Conservation (phyloP, 35 echinoderm and acorn worm species). For the Ptychodera flava region DNA sequence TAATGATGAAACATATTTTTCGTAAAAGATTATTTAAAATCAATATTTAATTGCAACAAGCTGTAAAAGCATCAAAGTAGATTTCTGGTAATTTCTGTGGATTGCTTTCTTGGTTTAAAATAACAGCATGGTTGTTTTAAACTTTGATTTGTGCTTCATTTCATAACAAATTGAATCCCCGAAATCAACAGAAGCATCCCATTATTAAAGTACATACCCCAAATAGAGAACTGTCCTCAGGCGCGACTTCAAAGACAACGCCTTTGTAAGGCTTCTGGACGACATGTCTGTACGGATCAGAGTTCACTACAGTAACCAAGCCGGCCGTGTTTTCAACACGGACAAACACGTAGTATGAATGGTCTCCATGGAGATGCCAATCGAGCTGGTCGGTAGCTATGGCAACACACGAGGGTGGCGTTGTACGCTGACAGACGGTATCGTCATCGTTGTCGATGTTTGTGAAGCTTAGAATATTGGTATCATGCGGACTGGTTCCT, state of each 20-base stretch:
- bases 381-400: constrained; percentile 17
- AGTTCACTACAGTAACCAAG: constrained; percentile 13
- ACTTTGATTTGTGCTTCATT: no score
- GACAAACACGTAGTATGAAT: constrained; percentile 38
- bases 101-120: no score
- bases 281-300: constrained; percentile 30
- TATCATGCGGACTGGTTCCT: neutral
- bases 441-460: neutral
- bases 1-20: no score
- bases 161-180: no score
- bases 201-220: neutral
- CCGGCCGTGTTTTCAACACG: constrained; percentile 31
- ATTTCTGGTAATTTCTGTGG: no score
- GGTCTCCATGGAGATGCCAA: constrained; percentile 49
- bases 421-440: neutral
- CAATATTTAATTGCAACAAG: no score
- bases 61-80: no score
- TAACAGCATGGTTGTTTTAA: no score
- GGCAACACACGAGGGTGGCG: neutral
- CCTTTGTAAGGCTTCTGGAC: neutral
- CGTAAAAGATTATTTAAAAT: no score
- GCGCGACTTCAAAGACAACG: constrained; percentile 29
- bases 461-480: neutral
- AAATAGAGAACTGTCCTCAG: neutral
- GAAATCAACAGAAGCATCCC: no score